Base-by-base conservation (phyloP, 2,113 vertebrate genomes). In the Alouatta palliata region DNA sequence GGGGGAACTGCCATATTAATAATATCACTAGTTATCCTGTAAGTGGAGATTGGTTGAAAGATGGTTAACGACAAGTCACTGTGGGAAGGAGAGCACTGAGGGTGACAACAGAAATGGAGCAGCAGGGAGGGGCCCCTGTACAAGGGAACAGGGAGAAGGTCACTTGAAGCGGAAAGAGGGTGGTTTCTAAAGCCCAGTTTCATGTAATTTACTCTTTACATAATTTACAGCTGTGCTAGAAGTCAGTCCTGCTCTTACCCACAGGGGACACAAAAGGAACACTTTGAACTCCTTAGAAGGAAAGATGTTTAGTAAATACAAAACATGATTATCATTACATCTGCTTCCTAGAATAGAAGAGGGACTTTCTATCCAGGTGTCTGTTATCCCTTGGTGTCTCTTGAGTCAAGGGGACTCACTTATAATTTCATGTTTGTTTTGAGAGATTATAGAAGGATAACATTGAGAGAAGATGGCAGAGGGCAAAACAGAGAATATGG, bases 311-410 rank as follows among this genome's bases (percentile, higher is more conserved):
- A 37, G 83, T 80, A 96, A 96, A 93, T 81, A 94, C 37, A 93
- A 96, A 94, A 79, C 61, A 80, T 11, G 40, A 94, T 94, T 97
- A 83, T 80, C 87, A 37, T 84, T 76, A 93, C 43, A 92, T 68
- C 96, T 96, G 83, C 76, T 93, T 96, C 70, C 56, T 81, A 56
- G 80, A 86, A 93, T 56, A 94, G 83, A 87, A 30, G 86, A 97
- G 90, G 92, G 90, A 35, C 61, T 96, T 96, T 97, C 89, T 80
- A 68, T 43, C 90, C 96, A 97, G 84, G 84, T 96, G 95, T 90
- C 70, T 95, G 40, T 77, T 56, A 56, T 73, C 54, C n/a, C 37
- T 88, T 70, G 52, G 61, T 56, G 49, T 83, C 83, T 91, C 68
- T 49, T 71, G 21, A 47, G 37, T 91, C 66, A 90, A 90, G 66